Conservation (phyloP, 1,140 invertebrate species). For the Bombus breviceps region DNA sequence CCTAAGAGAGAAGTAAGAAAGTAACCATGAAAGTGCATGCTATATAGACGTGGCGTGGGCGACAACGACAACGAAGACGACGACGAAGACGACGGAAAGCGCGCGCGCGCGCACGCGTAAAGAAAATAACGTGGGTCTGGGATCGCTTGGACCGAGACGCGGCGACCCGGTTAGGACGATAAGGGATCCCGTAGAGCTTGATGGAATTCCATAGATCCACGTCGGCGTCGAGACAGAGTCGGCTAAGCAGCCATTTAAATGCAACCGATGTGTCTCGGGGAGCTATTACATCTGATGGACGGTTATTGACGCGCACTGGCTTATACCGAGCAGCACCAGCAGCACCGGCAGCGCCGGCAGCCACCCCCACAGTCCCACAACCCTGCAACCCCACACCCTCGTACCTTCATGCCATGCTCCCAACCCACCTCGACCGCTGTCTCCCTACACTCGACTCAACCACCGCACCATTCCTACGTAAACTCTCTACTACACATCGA, state of each 20-base stretch:
- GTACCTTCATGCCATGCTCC: conserved; percentile 1
- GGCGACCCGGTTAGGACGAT: conserved; percentile 80
- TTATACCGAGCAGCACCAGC: conserved; percentile 75
- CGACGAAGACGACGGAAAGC: not conserved
- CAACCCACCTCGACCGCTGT: conserved; percentile 27
- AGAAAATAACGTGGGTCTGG: conserved; percentile 67
- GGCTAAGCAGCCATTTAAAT: conserved; percentile 84
- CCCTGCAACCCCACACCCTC: conserved; percentile 52
- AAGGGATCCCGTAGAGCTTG: conserved; percentile 81
- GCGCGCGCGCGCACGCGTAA: conserved; percentile 38
- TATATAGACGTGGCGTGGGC: conserved; percentile 2
- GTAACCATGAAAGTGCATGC: conserved; percentile 57
- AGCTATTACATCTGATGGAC: conserved; percentile 84
- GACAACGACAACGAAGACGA: not conserved
- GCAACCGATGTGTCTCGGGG: conserved; percentile 83
- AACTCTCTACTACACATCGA: conserved; percentile 33
- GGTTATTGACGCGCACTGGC: conserved; percentile 82
- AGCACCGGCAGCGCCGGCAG: conserved; percentile 28
- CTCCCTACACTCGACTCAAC: conserved; percentile 28
- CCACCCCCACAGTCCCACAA: conserved; percentile 51
- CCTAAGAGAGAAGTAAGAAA: conserved; percentile 16
- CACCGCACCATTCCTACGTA: conserved; percentile 44
- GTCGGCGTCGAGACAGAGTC: conserved; percentile 83
- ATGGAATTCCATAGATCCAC: conserved; percentile 84
- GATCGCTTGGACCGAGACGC: conserved; percentile 70